Percentiles rank a stretch among this genome's conserved stretches.
Evolutionary conservation across 2,888 invertebrate genomes (phyloP).

Genomic region (Yponomeuta malinellus): DNA sequence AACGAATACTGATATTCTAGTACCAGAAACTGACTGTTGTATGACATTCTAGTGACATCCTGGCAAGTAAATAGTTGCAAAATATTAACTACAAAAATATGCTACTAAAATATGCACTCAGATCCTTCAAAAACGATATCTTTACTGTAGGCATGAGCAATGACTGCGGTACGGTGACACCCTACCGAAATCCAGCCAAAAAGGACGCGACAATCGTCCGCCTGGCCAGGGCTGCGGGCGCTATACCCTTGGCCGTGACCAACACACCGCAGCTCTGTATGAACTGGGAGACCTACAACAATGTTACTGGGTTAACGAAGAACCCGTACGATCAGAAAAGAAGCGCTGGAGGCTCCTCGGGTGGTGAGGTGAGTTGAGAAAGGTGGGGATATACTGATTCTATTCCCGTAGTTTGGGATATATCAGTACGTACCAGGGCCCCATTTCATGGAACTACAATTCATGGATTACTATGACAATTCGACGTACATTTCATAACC

Average conservation of each 20-base stretch:
- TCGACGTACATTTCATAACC: too few relatives aligned
- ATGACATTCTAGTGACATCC: too few relatives aligned
- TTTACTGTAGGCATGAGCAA: slow-evolving; percentile 79
- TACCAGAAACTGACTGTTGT: too few relatives aligned
- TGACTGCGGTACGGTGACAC: slow-evolving; percentile 80
- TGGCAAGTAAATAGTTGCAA: too few relatives aligned
- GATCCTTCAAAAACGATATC: neutral
- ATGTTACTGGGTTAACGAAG: slow-evolving; percentile 88
- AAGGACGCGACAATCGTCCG: slow-evolving; percentile 85
- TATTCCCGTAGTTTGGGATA: neutral
- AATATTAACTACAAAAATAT: too few relatives aligned
- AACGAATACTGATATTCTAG: too few relatives aligned
- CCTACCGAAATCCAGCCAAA: slow-evolving; percentile 77
- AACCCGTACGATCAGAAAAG: slow-evolving; percentile 92
- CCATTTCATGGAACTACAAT: neutral
- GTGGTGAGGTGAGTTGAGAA: slow-evolving; percentile 80
- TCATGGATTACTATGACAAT: neutral
- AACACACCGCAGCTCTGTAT: slow-evolving; percentile 94
- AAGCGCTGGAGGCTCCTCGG: slow-evolving; percentile 93
- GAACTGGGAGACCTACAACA: slow-evolving; percentile 94
- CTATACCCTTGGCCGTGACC: slow-evolving; percentile 89
- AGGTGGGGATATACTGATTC: neutral
- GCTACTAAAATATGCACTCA: too few relatives aligned
- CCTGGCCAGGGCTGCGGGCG: slow-evolving; percentile 84
- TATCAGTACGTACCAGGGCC: neutral